Evolutionary conservation across 2,113 vertebrate species (phyloP).

Genomic region (Diadophis punctatus): DNA sequence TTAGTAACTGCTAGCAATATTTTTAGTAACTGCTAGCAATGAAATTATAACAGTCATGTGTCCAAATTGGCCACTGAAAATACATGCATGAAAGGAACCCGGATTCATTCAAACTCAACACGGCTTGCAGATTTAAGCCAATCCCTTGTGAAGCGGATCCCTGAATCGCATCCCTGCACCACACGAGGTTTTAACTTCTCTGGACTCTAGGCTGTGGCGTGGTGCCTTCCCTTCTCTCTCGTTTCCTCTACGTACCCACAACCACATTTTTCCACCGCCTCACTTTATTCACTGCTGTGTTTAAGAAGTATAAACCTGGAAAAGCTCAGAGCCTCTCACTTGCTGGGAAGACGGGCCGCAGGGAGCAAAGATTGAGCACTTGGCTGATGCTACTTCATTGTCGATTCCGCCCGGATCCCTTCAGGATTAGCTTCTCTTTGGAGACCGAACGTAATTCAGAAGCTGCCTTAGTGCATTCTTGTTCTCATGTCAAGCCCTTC

Average conservation of each 20-base stretch:
- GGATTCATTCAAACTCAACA: neutral
- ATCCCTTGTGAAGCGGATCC: neutral
- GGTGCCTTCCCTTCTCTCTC: neutral
- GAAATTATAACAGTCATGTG: neutral
- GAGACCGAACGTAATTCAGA: constrained; percentile 42
- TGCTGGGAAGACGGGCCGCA: accelerated
- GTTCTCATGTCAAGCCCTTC: constrained; percentile 14
- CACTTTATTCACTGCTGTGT: neutral
- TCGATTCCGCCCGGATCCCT: neutral
- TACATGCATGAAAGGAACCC: neutral
- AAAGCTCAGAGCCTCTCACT: neutral
- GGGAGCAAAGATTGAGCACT: neutral
- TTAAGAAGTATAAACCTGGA: neutral
- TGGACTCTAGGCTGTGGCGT: neutral
- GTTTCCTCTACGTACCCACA: neutral
- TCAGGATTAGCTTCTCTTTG: constrained; percentile 14
- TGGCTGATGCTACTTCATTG: neutral
- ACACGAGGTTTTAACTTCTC: neutral
- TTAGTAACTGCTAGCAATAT: too few relatives aligned
- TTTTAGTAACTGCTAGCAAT: neutral
- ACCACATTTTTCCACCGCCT: neutral
- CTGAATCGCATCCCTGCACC: neutral
- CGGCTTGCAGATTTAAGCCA: neutral
- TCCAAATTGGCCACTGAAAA: neutral
- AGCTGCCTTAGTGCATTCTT: constrained; percentile 17